Percentiles rank a stretch among this genome's conserved stretches.
These are phyloP conservation scores for Pheosia tremula DNA, from an alignment of 2,888 invertebrate species.

Conservation along the genomic window DNA sequence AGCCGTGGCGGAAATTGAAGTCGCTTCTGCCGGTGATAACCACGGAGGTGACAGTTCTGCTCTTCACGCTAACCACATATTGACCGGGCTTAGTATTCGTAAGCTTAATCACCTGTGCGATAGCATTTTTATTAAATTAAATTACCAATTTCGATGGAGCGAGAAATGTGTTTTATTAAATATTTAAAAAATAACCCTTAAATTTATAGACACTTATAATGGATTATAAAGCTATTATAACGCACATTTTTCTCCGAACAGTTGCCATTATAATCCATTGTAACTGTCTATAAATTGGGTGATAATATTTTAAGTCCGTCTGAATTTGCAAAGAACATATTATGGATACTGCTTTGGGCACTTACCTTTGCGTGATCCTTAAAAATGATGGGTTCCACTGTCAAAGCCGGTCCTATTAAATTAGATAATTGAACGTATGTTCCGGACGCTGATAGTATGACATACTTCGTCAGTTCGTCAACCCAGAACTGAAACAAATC, in stretches of 20 bases:
- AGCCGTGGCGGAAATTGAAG: constrained; percentile 35
- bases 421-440: constrained; percentile 10
- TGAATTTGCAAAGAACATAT: no score
- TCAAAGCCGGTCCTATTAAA: constrained; percentile 16
- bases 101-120: constrained; percentile 25
- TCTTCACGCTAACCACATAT: constrained; percentile 25
- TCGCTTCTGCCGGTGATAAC: constrained; percentile 33
- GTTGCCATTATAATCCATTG: no score
- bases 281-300: no score
- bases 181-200: no score
- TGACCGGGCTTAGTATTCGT: constrained; percentile 16
- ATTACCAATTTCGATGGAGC: no score
- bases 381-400: constrained; percentile 17
- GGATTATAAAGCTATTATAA: no score
- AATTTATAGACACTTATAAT: no score
- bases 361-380: constrained; percentile 25
- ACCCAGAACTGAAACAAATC: background rate
- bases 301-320: no score
- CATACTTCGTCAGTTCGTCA: background rate
- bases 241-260: no score
- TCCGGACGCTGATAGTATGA: constrained; percentile 4
- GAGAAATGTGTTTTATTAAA: no score
- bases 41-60: constrained; percentile 15
- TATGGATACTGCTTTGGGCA: background rate
- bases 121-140: no score